Base-by-base conservation (phyloP, 2,888 invertebrate species). In the Barypeithes pellucidus region DNA sequence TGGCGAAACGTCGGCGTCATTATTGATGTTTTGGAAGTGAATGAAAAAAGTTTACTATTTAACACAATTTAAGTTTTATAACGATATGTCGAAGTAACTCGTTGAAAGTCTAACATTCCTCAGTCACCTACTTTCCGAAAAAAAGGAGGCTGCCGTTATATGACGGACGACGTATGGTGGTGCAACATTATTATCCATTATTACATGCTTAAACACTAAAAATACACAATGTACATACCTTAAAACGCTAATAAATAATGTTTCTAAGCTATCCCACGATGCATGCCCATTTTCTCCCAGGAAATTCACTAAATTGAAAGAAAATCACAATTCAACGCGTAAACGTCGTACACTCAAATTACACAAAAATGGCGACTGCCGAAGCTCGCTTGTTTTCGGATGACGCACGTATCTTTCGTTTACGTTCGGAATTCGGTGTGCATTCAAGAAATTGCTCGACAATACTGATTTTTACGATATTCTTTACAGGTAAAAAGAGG, bases 291-390 rank as follows among this genome's bases (percentile, higher is more conserved):
- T 67, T 50, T 50, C 16, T 59, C n/a, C 14, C 16, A 60, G 3
- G 36, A 67, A 67, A 39, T 59, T 36, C 59, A 50, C 60, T 33
- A 67, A 36, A 36, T 67, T 59, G 8, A 29, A 45, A 14, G 41
- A 67, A 67, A 57, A 16, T 22, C 18, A 29, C 67, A 16, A 3
- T 57, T 14, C 54, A 24, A 57, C 59, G 59, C 67, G 18, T 14
- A 54, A 66, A 24, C 18, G 47, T 50, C 45, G 43, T 18, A 20
- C 45, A 45, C 57, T 45, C 45, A 60, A 36, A 67, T 41, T 57
- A 45, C 57, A 43, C 60, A 67, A 67, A 67, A 50, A 67, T 67
- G 67, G 67, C 67, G 67, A 67, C 67, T 57, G 22, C 14, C 16
- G 29, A 45, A n/a, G 22, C 22, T 66, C 66, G 66, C 57, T 18